Conservation (phyloP, 2,797 vertebrate species). For the Gobionotothen gibberifrons region DNA sequence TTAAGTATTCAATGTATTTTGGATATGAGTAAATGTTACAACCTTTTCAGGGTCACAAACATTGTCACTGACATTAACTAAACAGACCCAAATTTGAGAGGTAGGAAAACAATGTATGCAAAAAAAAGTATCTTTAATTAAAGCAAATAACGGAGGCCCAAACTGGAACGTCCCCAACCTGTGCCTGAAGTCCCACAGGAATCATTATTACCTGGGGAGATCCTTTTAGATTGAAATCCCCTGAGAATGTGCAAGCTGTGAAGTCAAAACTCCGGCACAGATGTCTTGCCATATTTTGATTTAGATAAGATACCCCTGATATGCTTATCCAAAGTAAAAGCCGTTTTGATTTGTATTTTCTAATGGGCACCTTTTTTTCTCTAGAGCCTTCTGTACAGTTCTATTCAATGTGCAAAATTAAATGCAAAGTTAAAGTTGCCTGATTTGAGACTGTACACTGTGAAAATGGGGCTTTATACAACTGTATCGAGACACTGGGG, state of each 20-base stretch:
- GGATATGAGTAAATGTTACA: not conserved
- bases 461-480: not conserved
- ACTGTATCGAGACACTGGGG: not conserved
- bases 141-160: not conserved
- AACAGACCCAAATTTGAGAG: not conserved
- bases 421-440: not conserved
- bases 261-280: conserved; percentile 9
- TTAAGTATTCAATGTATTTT: too few species aligned
- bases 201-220: conserved; percentile 13
- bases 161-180: not conserved
- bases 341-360: too few species aligned
- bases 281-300: not conserved
- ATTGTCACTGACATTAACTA: not conserved
- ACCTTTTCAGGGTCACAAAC: not conserved
- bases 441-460: not conserved
- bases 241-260: conserved; percentile 22
- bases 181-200: conserved; percentile 7
- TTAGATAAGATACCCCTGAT: not conserved
- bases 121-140: not conserved
- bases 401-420: not conserved
- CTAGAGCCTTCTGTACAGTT: not conserved
- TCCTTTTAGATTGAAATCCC: conserved; percentile 1
- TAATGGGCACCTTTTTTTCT: not conserved
- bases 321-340: not conserved
- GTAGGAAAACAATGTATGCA: too few species aligned